phyloP scores from a whole-genome alignment of 2,888 invertebrate genomes.

The Monoplex corrugatus region DNA sequence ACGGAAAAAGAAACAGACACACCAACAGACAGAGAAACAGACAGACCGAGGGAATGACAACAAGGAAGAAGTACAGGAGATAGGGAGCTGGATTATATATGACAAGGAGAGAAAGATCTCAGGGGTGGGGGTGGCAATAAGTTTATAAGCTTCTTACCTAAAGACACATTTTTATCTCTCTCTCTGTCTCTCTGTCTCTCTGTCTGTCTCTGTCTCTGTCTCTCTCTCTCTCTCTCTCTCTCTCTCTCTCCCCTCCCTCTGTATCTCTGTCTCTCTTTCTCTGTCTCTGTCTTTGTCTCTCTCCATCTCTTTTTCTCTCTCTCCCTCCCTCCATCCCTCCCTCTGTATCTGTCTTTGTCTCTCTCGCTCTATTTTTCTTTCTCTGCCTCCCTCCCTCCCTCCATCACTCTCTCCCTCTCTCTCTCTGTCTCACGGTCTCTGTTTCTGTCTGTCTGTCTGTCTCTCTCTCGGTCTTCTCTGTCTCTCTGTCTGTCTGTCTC shows the following conservation, averaged over 20 bases:
- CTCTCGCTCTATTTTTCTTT: not conserved
- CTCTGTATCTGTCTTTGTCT: too few relatives aligned
- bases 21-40: not conserved
- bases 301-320: conserved; percentile 40
- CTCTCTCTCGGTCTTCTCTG: too few relatives aligned
- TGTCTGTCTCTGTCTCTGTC: too few relatives aligned
- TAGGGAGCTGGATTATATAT: not conserved
- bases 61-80: not conserved
- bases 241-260: too few relatives aligned
- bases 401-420: conserved; percentile 2
- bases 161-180: too few relatives aligned
- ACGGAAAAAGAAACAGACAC: not conserved
- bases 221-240: too few relatives aligned
- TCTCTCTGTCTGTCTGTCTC: too few relatives aligned
- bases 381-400: conserved; percentile 38
- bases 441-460: too few relatives aligned
- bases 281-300: not conserved
- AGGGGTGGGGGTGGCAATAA: not conserved
- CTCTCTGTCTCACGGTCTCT: conserved; percentile 51
- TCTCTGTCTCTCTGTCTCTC: conserved; percentile 48
- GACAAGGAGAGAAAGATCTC: not conserved
- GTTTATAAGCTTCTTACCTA: not conserved
- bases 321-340: too few relatives aligned
- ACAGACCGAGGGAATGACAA: not conserved
- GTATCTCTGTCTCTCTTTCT: too few relatives aligned